Evolutionary conservation across 2,888 invertebrate species (phyloP).

Genomic region (Drosophila trichaetosa): DNA sequence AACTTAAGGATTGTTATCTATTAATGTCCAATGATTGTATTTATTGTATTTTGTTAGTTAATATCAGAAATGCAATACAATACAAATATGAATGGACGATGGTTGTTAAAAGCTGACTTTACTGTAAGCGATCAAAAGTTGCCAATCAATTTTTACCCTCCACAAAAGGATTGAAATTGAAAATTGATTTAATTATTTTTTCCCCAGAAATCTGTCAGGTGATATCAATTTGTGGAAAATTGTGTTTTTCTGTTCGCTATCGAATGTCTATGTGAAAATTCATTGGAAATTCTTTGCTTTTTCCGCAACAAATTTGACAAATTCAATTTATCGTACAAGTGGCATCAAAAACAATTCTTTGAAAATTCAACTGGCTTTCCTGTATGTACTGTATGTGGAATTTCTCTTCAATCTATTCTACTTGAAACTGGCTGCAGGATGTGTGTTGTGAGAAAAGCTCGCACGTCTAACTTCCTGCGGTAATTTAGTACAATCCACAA

Average conservation of each 20-base stretch:
- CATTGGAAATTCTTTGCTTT: neutral
- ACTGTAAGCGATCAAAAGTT: neutral
- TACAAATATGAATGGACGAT: neutral
- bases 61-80: too few species aligned
- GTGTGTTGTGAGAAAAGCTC: neutral
- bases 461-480: neutral
- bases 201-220: too few species aligned
- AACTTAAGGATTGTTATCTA: neutral
- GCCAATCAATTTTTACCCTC: neutral
- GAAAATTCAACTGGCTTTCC: too few species aligned
- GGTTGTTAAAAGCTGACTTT: neutral
- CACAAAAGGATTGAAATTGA: neutral
- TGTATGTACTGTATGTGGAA: neutral
- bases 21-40: neutral
- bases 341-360: neutral
- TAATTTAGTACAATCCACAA: constrained; percentile 14
- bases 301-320: neutral
- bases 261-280: neutral
- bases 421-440: constrained; percentile 4
- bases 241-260: neutral
- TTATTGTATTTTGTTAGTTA: neutral
- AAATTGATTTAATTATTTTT: neutral
- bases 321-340: neutral
- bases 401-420: neutral
- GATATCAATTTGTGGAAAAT: neutral